Percentiles rank a stretch among this genome's conserved stretches.
These are phyloP conservation scores for Entomobrya proxima DNA, from an alignment of 2,888 invertebrate genomes.

Conservation along the genomic window DNA sequence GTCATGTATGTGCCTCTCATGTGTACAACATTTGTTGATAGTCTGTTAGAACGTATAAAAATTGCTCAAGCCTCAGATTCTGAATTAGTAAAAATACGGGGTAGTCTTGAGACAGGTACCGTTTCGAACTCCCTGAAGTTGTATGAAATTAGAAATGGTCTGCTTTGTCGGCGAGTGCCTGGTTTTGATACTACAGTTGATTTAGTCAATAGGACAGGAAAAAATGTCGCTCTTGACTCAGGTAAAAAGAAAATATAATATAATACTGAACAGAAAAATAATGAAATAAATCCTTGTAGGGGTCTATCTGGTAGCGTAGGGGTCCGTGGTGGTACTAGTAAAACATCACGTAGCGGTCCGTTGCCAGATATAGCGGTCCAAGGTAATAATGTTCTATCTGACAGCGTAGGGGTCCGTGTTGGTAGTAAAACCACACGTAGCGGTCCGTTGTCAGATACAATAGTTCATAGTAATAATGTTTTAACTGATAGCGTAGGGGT, in stretches of 20 bases:
- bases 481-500: too few species aligned
- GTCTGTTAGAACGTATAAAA: neutral
- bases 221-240: neutral
- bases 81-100: neutral
- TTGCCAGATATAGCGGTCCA: neutral
- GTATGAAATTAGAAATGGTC: neutral
- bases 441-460: too few species aligned
- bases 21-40: neutral
- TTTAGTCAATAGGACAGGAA: neutral
- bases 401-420: too few species aligned
- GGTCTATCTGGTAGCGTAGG: slow-evolving; percentile 2
- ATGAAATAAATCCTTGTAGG: neutral
- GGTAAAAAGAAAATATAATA: neutral
- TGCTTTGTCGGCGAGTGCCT: neutral
- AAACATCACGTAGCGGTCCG: neutral
- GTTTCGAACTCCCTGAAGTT: neutral
- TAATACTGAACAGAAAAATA: neutral
- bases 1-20: slow-evolving; percentile 20
- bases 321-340: neutral
- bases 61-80: neutral
- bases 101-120: neutral
- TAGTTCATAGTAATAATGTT: too few species aligned
- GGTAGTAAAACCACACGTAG: too few species aligned
- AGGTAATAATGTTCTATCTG: too few species aligned
- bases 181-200: slow-evolving; percentile 28